Percentiles rank a stretch among this genome's conserved stretches.
phyloP scores from a whole-genome alignment of 2,797 vertebrate genomes.

The Gallirallus australis region DNA sequence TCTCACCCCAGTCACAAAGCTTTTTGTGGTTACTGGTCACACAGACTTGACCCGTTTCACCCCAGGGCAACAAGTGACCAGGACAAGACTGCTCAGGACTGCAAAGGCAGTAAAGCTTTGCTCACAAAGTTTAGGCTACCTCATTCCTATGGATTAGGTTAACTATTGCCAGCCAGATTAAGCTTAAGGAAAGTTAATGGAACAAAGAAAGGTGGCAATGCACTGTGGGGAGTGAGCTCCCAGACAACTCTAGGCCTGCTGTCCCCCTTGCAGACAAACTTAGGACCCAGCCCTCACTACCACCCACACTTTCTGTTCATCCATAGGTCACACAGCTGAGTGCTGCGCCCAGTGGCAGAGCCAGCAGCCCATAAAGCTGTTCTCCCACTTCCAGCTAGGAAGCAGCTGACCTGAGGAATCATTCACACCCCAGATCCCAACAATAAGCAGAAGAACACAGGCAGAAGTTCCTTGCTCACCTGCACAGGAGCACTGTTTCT shows the following conservation, averaged over 20 bases:
- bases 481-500: constrained; percentile 91
- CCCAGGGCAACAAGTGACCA: not conserved
- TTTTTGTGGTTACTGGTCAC: not conserved
- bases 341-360: not conserved
- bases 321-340: not conserved
- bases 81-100: not conserved
- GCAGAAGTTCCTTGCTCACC: constrained; percentile 70
- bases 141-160: rapidly evolving
- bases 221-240: not conserved
- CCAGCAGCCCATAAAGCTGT: not conserved
- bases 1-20: not conserved
- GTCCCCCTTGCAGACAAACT: not conserved
- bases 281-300: not conserved
- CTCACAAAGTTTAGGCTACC: not conserved
- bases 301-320: not conserved
- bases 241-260: not conserved
- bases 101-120: not conserved
- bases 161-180: not conserved
- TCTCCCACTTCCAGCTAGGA: not conserved
- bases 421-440: not conserved
- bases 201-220: not conserved
- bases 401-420: not conserved
- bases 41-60: not conserved
- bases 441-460: not conserved
- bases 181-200: not conserved